These are phyloP conservation scores for Perca fluviatilis DNA, from an alignment of 2,113 vertebrate species.

Conservation along the genomic window DNA sequence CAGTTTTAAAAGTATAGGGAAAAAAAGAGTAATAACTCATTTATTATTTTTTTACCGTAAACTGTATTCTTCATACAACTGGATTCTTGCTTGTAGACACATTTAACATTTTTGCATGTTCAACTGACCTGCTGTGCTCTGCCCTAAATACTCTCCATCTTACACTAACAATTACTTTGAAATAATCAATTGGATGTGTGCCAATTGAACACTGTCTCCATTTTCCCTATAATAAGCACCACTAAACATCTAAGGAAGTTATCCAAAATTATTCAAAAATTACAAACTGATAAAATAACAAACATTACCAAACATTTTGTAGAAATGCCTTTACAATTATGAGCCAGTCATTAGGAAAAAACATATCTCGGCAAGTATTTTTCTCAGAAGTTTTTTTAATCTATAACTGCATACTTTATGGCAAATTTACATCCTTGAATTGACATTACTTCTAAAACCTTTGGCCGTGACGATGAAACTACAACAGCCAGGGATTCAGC, in stretches of 20 bases:
- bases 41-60: neutral
- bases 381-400: neutral
- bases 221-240: neutral
- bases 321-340: too few relatives aligned
- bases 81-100: too few relatives aligned
- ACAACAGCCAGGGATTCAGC: too few relatives aligned
- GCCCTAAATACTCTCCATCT: too few relatives aligned
- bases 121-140: too few relatives aligned
- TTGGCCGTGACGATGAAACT: too few relatives aligned
- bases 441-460: neutral
- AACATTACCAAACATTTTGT: too few relatives aligned
- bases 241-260: neutral
- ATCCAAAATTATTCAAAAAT: neutral
- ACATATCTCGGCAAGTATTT: too few relatives aligned
- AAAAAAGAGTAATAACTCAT: neutral
- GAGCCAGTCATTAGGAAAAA: too few relatives aligned
- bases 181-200: neutral
- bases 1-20: neutral
- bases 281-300: neutral
- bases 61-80: neutral
- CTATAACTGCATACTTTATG: neutral
- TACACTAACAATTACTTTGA: neutral
- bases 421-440: neutral
- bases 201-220: neutral
- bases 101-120: neutral